Evolutionary conservation across 2,113 vertebrate species (phyloP).

Genomic region (Mola mola): DNA sequence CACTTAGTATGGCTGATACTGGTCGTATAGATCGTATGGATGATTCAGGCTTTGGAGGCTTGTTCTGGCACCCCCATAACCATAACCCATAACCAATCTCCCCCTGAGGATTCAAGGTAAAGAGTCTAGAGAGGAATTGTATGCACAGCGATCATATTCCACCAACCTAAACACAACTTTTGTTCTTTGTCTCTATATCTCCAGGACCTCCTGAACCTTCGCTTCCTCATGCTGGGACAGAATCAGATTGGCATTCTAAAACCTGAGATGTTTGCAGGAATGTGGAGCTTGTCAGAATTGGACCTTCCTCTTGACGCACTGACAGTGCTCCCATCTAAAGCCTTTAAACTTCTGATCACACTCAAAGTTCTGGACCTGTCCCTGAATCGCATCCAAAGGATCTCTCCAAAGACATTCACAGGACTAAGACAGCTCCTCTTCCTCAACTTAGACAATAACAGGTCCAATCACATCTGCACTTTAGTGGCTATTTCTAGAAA

Average conservation of each 20-base stretch:
- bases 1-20: constrained; percentile 45
- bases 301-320: constrained; percentile 79
- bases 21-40: constrained; percentile 51
- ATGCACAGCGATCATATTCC: neutral
- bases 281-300: constrained; percentile 82
- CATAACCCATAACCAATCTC: constrained; percentile 77
- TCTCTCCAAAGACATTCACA: constrained; percentile 77
- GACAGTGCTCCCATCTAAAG: constrained; percentile 68
- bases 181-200: neutral
- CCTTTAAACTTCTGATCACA: constrained; percentile 77
- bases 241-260: constrained; percentile 77
- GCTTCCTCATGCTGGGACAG: constrained; percentile 83
- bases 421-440: constrained; percentile 80
- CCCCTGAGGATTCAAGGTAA: constrained; percentile 75
- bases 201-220: constrained; percentile 80
- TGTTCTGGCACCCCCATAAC: too few relatives aligned
- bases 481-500: too few relatives aligned
- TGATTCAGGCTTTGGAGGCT: constrained; percentile 34
- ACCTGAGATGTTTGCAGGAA: constrained; percentile 75
- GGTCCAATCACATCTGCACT: constrained; percentile 39
- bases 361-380: constrained; percentile 82
- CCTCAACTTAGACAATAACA: constrained; percentile 84
- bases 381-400: constrained; percentile 77
- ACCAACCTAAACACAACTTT: constrained; percentile 1
- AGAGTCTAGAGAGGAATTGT: neutral